Conservation (phyloP, 2,888 invertebrate species). For the Schizaphis graminum region DNA sequence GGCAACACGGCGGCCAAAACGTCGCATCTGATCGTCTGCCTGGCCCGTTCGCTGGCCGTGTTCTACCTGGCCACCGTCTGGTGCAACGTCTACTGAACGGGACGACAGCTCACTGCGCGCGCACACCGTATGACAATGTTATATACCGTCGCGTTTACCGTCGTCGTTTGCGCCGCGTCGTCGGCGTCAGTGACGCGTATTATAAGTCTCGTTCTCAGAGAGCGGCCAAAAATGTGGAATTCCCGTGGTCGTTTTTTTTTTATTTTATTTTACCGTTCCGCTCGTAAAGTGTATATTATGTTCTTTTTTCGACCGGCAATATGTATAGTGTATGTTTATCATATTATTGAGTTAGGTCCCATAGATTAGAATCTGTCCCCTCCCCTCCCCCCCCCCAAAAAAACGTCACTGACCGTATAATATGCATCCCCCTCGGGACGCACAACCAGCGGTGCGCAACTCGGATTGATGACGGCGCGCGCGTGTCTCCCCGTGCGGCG, state of each 20-base stretch:
- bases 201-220: too few species aligned
- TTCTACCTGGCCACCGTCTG: slow-evolving; percentile 60
- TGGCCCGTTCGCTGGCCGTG: slow-evolving; percentile 54
- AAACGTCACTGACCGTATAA: neutral
- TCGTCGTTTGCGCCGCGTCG: neutral
- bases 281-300: neutral
- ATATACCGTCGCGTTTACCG: neutral
- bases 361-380: too few species aligned
- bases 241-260: neutral
- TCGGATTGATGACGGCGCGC: neutral
- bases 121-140: neutral
- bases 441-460: neutral
- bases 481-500: neutral
- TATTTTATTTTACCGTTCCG: neutral
- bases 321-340: neutral
- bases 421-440: neutral
- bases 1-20: slow-evolving; percentile 61
- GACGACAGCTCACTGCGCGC: neutral
- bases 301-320: neutral
- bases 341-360: neutral
- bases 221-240: neutral
- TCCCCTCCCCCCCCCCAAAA: neutral
- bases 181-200: neutral
- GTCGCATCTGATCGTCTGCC: slow-evolving; percentile 57
- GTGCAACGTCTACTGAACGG: slow-evolving; percentile 57